Base-by-base conservation (phyloP, 2,113 vertebrate genomes). In the Dipodomys stephensi region DNA sequence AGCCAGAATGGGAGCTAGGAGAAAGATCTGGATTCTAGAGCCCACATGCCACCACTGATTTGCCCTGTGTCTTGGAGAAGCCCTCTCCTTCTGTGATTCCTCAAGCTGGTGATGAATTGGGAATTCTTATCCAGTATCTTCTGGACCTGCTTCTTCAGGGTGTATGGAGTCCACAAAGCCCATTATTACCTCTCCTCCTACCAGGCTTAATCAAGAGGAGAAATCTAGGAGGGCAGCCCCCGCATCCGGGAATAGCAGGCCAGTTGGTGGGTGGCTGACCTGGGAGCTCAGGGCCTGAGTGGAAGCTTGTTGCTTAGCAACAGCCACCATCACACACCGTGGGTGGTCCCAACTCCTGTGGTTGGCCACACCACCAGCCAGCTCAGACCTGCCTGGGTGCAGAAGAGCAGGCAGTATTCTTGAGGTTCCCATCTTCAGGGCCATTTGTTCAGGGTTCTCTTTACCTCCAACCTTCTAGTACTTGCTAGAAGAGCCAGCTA, bases 291-390 rank as follows among this genome's bases (percentile, higher is more conserved):
- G 72, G 53, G 84, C 28, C 95, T 65, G 32, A 95, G 83, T 30
- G 6, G 71, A 86, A 10, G 64, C 78, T 64, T 77, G 92, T 93
- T 90, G 93, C 93, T 73, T 96, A 76, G 90, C 92, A 87, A 94
- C 73, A 78, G 82, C 23, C 60, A 86, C 5, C 69, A 19, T 81
- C 73, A 39, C 73, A 65, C 30, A 30, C 20, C 0, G 7, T 68
- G 78, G 64, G 69, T 39, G 73, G 74, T 28, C 46, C 6, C 2
- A 27, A 20, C 57, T 81, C 88, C 0, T 1, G 49, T 6, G 60
- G 68, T 60, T 60, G 46, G 65, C 32, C 65, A 28, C 0, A 0
- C 27, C 67, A 9, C 76, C 65, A 57, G 32, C 32, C 69, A n/a
- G 39, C 6, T 46, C 30, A 73, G 46, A 57, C 32, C n/a, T 15